Evolutionary conservation across 2,797 vertebrate genomes (phyloP).

Genomic region (Paedocypris micromegethes): DNA sequence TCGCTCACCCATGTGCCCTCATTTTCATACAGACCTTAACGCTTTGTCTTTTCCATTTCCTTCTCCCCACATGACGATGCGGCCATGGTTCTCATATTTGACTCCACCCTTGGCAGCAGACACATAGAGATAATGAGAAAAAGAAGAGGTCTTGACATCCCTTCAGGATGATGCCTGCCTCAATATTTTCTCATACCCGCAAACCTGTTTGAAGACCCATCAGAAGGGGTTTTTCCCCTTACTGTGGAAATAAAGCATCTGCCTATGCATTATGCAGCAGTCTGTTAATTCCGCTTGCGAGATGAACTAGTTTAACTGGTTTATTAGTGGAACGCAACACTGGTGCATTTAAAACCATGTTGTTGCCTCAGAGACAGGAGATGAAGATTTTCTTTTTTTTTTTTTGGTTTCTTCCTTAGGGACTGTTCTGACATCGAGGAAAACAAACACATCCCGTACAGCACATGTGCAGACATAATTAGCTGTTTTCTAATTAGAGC

Average conservation of each 20-base stretch:
- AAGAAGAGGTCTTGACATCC: slow-evolving; percentile 29
- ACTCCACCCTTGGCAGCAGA: slow-evolving; percentile 22
- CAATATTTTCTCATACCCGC: slow-evolving; percentile 18
- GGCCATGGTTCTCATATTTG: slow-evolving; percentile 9
- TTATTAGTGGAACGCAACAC: not conserved
- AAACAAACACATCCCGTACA: not conserved
- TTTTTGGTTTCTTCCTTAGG: not conserved
- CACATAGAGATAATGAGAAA: slow-evolving; percentile 34
- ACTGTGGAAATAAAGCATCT: slow-evolving; percentile 9
- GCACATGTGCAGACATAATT: slow-evolving; percentile 15
- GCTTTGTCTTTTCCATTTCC: slow-evolving; percentile 21
- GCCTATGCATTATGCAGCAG: slow-evolving; percentile 21
- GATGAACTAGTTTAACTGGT: not conserved
- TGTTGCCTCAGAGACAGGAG: too few relatives aligned
- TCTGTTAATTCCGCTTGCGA: not conserved
- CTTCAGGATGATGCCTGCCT: slow-evolving; percentile 16
- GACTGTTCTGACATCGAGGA: not conserved
- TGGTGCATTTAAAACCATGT: too few relatives aligned
- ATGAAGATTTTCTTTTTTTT: too few relatives aligned
- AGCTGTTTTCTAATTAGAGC: slow-evolving; percentile 3
- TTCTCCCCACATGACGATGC: not conserved
- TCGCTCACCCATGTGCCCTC: slow-evolving; percentile 6
- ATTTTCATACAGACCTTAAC: slow-evolving; percentile 14
- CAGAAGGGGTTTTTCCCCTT: not conserved
- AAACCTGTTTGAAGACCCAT: slow-evolving; percentile 3